Evolutionary conservation across 2,797 vertebrate species (phyloP), one percentile per base, ranked within the genome.

Genomic region (Masticophis lateralis): DNA sequence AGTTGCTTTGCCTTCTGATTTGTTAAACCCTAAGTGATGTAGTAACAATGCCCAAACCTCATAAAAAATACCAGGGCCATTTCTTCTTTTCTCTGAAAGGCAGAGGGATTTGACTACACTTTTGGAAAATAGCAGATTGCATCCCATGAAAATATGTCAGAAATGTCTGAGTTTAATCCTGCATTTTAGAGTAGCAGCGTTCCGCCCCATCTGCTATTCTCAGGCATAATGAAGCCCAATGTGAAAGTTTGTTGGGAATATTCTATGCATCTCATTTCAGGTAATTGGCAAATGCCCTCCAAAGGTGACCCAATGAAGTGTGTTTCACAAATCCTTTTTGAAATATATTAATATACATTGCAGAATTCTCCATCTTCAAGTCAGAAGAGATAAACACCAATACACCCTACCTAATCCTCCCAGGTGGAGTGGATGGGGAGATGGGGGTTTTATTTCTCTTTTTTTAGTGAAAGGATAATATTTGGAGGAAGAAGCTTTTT

Each of bases 241-340:
- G 93, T 93, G 93, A 91, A 90, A 32, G 66, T 88, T 93, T 89
- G 87, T 93, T 89, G 93, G 90, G 90, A 93, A 93, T 91, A 91
- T 89, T 89, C 69, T 89, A 86, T 89, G 93, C 93, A 93, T 93
- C 93, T 93, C 93, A 90, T 92, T 91, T 92, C 12, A 32, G 92
- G 56, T 28, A 93, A 59, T 86, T 93, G 90, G 92, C 89, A 94
- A 92, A 2, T 7, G 59, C 90, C 18, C 66, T 95, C 94, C 59
- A 93, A 93, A 95, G 56, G 0, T 69, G 94, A 93, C 57, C 27
- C 92, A 93, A 66, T 86, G 66, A 95, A 96, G 16, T 91, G 87
- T 94, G 59, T 51, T 55, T 57, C 94, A 32, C 66, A 89, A 53
- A 59, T 83, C 86, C 56, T 88, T 18, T 83, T 37, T 63, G 88